Base-by-base conservation (phyloP, 2,888 invertebrate genomes). In the Agrochola macilenta region DNA sequence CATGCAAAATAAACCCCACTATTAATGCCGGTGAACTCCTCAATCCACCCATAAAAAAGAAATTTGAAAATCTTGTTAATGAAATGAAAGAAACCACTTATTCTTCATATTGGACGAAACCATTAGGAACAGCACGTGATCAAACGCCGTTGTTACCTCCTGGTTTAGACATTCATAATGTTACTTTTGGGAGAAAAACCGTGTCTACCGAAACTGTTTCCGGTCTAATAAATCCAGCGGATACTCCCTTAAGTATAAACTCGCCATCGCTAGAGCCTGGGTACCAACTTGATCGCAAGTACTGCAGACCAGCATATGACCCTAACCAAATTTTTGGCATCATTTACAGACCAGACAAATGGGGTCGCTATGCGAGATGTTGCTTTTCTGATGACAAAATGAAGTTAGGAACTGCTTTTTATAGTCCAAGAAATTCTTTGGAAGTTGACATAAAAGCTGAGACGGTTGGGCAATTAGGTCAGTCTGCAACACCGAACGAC, bases 401-500 rank as follows among this genome's bases (percentile, higher is more conserved):
- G 2, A 2, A 60, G 63, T 87, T 75, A 89, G 96, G 95, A 77
- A 92, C 78, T n/a, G 87, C 58, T 63, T 83, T 39, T 80, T 93
- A 81, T 90, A 91, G 17, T 64, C 90, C 72, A 7, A 82, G 92
- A 2, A 92, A 87, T 78, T 87, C 89, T 75, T 89, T 90, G 39
- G 93, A 95, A 89, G 92, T 93, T 0, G 92, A 95, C 82, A 92
- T 90, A 74, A 76, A 86, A 76, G 87, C 91, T 23, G 84, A 81
- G 69, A 89, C 74, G 3, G 86, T 86, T 69, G 83, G 91, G 0
- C 85, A 84, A 64, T 63, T 96, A 20, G 96, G 95, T 60, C 88
- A 90, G 83, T 69, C 88, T 64, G 76, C 92, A 63, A 87, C 93
- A 58, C 96, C 97, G 83, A 94, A 95, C 85, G 83, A 95, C n/a